A percentile compares a stretch with the other conserved stretches of the same genome.
Conservation (phyloP, 2,113 vertebrate genomes). For the Pelecanoides urinatrix region DNA sequence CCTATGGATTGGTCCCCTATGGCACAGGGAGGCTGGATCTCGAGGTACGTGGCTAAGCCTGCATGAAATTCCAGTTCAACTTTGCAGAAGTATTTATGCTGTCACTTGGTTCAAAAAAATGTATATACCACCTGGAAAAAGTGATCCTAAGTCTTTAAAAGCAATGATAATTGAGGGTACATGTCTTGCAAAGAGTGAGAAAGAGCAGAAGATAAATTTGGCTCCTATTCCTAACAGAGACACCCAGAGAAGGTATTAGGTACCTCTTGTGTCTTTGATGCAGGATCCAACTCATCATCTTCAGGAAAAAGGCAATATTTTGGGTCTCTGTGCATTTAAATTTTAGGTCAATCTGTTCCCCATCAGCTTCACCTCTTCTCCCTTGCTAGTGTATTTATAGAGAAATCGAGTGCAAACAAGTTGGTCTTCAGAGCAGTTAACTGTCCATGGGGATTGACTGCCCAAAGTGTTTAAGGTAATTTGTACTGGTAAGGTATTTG, state of each 20-base stretch:
- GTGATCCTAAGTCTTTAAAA: not conserved
- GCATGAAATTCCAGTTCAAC: not conserved
- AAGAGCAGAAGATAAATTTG: not conserved
- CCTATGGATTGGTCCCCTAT: not conserved
- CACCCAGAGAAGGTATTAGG: not conserved
- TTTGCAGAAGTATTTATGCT: not conserved
- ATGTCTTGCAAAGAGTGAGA: not conserved
- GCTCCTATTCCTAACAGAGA: not conserved
- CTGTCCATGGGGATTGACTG: not conserved
- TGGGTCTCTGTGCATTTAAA: not conserved
- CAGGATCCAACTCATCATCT: not conserved
- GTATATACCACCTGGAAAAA: not conserved
- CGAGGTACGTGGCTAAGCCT: not conserved
- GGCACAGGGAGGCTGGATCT: accelerated
- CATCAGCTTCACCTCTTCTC: not conserved
- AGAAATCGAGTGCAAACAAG: not conserved
- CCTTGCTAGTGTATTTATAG: not conserved
- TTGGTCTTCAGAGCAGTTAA: not conserved
- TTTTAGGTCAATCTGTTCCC: not conserved
- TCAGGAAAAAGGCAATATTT: not conserved
- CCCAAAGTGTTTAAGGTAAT: not conserved
- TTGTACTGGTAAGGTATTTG: not conserved
- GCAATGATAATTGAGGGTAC: not conserved
- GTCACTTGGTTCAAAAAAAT: not conserved
- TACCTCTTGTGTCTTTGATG: not conserved